Conservation (phyloP, 2,888 invertebrate genomes). For the Noctua janthe region DNA sequence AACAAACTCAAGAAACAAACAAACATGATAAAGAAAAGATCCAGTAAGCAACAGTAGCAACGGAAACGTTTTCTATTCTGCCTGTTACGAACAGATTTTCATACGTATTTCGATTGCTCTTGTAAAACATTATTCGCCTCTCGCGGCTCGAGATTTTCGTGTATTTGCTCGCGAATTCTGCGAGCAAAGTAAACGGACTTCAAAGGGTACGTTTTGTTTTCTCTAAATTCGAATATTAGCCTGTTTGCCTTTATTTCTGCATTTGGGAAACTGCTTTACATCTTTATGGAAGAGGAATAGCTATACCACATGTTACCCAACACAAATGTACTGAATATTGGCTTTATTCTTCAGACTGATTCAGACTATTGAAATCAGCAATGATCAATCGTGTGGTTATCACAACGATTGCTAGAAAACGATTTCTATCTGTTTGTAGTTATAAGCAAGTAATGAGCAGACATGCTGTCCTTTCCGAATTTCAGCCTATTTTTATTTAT, state of each 20-base stretch:
- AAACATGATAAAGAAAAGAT: neutral
- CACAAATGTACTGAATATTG: neutral
- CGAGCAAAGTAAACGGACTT: slow-evolving; percentile 50
- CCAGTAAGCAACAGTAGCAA: slow-evolving; percentile 23
- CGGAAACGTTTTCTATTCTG: slow-evolving; percentile 20
- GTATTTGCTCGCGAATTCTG: slow-evolving; percentile 49
- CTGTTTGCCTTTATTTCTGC: slow-evolving; percentile 41
- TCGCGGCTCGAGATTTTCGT: slow-evolving; percentile 44
- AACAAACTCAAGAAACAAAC: neutral
- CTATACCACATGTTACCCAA: neutral
- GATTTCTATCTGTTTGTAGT: neutral
- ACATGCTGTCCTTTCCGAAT: neutral
- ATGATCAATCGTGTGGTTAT: neutral
- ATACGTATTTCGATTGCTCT: slow-evolving; percentile 49
- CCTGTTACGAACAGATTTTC: slow-evolving; percentile 36
- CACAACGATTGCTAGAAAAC: neutral
- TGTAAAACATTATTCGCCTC: slow-evolving; percentile 43
- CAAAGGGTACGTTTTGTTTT: slow-evolving; percentile 56
- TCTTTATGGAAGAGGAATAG: slow-evolving; percentile 13
- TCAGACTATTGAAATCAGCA: neutral
- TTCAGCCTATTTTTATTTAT: too few relatives aligned
- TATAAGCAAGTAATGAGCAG: neutral
- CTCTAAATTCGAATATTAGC: slow-evolving; percentile 44
- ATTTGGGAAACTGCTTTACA: slow-evolving; percentile 38
- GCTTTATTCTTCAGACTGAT: too few relatives aligned